Base-by-base conservation (phyloP, 2,888 invertebrate genomes). In the Drosophila gaucha region DNA sequence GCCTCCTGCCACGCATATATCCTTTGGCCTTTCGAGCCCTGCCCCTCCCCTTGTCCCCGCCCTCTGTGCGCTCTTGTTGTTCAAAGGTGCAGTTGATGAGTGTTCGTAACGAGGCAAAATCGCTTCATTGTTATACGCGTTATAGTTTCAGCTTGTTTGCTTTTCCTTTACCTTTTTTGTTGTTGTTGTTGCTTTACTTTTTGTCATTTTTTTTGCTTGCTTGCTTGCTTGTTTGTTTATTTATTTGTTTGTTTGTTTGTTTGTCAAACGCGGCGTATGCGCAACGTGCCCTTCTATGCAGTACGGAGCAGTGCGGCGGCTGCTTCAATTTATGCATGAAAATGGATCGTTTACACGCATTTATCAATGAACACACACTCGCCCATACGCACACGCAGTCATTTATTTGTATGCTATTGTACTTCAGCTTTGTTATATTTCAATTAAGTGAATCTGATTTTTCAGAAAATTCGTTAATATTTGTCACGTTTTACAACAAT, bases 81-180 rank as follows among this genome's bases (percentile, higher is more conserved):
- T 77, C 83, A 69, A 87, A 88, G 88, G 89, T 88, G 88, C 78
- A 89, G 89, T 70, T 89, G 89, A 89, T 88, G 88, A 86, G 88
- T 89, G 88, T 78, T 80, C 80, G 87, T 89, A 89, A 88, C 88
- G 82, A 79, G 84, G 69, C 77, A 67, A 85, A 89, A 89, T 89
- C 89, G 89, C 82, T 89, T 89, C 89, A 89, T 89, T 89, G 73
- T 83, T 70, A 59, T 74, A 67, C 74, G 74, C 64, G 54, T 73
- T 73, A 60, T 66, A 75, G 79, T 77, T 72, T 64, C 64, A 65
- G 71, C 59, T 66, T 79, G 54, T 64, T 67, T 79, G 70, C 49
- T 60, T 67, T 64, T 60, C 31, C 51, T 46, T 62, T n/a, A 44
- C 51, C 22, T 57, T 30, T 16, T 18, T 52, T n/a, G n/a, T 30